A percentile compares a stretch with the other conserved stretches of the same genome.
phyloP scores from a whole-genome alignment of 2,113 vertebrate species.

The Podarcis cretensis region DNA sequence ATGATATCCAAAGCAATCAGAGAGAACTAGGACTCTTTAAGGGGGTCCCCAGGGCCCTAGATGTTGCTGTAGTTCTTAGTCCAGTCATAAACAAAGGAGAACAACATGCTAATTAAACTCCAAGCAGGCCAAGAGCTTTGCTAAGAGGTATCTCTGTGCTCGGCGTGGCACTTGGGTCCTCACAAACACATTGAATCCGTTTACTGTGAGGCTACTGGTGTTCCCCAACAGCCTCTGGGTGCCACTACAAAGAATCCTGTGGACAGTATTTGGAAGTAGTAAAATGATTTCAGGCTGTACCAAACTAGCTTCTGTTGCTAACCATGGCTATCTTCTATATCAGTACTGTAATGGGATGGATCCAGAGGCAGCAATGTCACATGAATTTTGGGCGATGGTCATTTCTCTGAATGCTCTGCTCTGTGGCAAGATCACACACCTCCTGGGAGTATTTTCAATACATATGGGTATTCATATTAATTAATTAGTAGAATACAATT shows the following conservation, averaged over 20 bases:
- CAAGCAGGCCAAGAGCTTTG: neutral
- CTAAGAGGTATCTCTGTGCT: neutral
- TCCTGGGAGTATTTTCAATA: neutral
- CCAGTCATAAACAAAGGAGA: neutral
- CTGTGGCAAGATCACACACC: neutral
- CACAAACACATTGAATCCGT: too few species aligned
- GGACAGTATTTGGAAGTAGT: neutral
- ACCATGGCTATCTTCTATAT: neutral
- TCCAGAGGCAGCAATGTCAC: neutral
- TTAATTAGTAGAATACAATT: neutral
- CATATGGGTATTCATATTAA: neutral
- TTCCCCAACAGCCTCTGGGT: neutral
- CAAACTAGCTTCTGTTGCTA: neutral
- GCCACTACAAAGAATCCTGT: neutral
- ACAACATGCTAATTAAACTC: neutral
- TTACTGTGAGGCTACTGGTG: neutral
- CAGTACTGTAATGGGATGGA: neutral
- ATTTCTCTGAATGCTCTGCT: neutral
- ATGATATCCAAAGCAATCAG: neutral
- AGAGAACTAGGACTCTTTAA: neutral
- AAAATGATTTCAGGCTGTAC: neutral
- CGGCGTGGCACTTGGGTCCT: too few species aligned
- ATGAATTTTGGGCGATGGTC: neutral
- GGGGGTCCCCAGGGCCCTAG: neutral
- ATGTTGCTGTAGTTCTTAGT: neutral